Evolutionary conservation across 2,113 vertebrate species (phyloP).

Genomic region (Chascanopsetta lugubris): DNA sequence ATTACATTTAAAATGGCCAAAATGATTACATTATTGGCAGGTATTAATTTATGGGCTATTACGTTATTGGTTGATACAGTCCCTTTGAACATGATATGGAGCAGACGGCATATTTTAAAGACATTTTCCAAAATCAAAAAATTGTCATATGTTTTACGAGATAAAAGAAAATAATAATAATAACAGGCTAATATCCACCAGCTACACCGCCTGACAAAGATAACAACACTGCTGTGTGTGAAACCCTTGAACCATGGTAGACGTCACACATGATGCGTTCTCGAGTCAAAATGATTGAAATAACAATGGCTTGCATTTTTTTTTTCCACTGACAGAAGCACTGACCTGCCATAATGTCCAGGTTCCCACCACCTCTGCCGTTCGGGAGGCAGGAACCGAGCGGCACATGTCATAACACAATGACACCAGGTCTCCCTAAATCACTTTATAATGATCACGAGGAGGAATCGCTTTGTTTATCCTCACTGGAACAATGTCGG

Average conservation of each 20-base stretch:
- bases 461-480: conserved; percentile 66
- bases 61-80: no score
- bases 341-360: conserved; percentile 44
- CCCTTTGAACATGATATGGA: no score
- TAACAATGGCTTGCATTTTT: conserved; percentile 56
- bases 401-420: conserved; percentile 59
- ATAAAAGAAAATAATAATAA: no score
- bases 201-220: not conserved
- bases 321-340: conserved; percentile 54
- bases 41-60: no score
- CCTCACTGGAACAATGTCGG: conserved; percentile 60
- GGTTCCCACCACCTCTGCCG: conserved; percentile 55
- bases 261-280: not conserved
- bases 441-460: conserved; percentile 60
- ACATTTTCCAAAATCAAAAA: no score
- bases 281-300: conserved; percentile 50
- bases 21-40: no score
- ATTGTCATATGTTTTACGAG: no score
- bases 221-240: not conserved
- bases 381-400: conserved; percentile 59
- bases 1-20: no score
- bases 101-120: no score
- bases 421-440: conserved; percentile 35
- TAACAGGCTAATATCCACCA: not conserved
- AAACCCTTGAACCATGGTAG: not conserved